Conservation (phyloP, 2,888 invertebrate genomes). For the Lordiphosa fenestrarum region DNA sequence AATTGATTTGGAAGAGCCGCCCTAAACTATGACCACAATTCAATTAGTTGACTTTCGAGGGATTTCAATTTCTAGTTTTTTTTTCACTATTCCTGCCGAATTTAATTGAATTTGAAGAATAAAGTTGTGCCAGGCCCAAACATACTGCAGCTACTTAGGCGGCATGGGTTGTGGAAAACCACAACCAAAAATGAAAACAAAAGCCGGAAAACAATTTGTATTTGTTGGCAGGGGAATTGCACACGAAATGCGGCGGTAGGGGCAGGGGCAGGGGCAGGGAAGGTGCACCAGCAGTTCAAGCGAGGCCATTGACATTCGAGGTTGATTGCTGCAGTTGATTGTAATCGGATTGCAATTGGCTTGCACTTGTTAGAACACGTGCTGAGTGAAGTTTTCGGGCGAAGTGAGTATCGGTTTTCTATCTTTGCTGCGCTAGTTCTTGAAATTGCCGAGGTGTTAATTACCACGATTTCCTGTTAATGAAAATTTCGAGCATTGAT, state of each 20-base stretch:
- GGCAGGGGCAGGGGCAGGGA: no score
- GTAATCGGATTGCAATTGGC: slow-evolving; percentile 73
- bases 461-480: slow-evolving; percentile 59
- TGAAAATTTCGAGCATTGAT: slow-evolving; percentile 36
- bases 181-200: slow-evolving; percentile 52
- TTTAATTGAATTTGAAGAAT: slow-evolving; percentile 24
- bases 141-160: slow-evolving; percentile 34
- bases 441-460: slow-evolving; percentile 46
- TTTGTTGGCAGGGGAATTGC: slow-evolving; percentile 48
- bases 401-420: slow-evolving; percentile 1
- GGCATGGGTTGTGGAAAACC: slow-evolving; percentile 4
- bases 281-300: slow-evolving; percentile 43
- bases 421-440: slow-evolving; percentile 17
- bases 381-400: slow-evolving; percentile 12
- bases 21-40: slow-evolving; percentile 31
- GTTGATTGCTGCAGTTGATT: slow-evolving; percentile 60
- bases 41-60: slow-evolving; percentile 55
- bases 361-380: slow-evolving; percentile 55
- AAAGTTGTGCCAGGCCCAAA: slow-evolving; percentile 22
- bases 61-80: slow-evolving; percentile 33
- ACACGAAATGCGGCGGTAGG: slow-evolving; percentile 12
- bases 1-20: slow-evolving; percentile 33
- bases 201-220: slow-evolving; percentile 75
- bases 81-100: slow-evolving; percentile 26
- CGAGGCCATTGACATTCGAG: slow-evolving; percentile 65